Base-by-base conservation (phyloP, 2,113 vertebrate species). In the Zingel zingel region DNA sequence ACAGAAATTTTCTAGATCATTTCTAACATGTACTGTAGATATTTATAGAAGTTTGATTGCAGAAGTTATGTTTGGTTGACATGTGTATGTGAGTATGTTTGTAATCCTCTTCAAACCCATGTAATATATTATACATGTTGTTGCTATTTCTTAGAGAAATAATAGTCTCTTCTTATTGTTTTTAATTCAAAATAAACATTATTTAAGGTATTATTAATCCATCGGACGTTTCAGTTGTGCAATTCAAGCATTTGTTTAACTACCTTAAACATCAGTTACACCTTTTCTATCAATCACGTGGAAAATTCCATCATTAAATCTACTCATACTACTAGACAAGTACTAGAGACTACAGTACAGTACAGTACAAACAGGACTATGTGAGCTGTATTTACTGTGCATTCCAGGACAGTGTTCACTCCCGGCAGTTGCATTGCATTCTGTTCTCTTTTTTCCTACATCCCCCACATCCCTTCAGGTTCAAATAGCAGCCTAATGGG, bases 401-500 rank as follows among this genome's bases (percentile, higher is more conserved):
- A 25, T 65, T 59, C 63, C 51, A 36, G 13, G 57, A 45, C 23
- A 12, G 50, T 56, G 62, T 56, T 59, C 47, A 47, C 4, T 69
- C 76, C 5, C 6, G 25, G 53, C 53, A 59, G 75, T 59, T 68
- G 64, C 53, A 36, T 48, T 53, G 18, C 30, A 2, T 18, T 25
- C 36, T 63, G 21, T 65, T 25, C 70, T 57, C 14, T 75, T 48
- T 67, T 27, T 39, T 39, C 67, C 9, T 19, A 6, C 59, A 36
- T 23, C 13, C 45, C 27, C 19, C 14, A 0, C 45, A 57, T 82
- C 64, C 62, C 62, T 53, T 33, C 51, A 74, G 73, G 69, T 89
- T 81, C 74, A 69, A 75, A 79, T 25, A 59, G 19, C 36, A 71
- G 21, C 23, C 59, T 67, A 76, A 79, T 74, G 47, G 59, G 71